A percentile compares a stretch with the other conserved stretches of the same genome.
phyloP scores from a whole-genome alignment of 1,140 invertebrate species.

The Leptoteleia sp. region DNA sequence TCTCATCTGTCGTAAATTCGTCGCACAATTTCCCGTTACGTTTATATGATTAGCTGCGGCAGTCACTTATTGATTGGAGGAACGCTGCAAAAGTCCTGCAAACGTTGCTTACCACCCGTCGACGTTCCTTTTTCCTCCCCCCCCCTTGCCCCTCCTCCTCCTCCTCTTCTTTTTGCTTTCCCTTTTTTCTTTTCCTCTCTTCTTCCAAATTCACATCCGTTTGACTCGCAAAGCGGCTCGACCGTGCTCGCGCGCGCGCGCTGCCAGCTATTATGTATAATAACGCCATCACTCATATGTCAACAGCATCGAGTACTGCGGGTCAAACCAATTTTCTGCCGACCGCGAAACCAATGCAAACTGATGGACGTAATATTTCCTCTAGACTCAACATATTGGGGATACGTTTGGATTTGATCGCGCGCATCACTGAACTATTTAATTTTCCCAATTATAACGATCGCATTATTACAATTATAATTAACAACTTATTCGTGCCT shows the following conservation, averaged over 20 bases:
- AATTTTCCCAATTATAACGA: constrained; percentile 54
- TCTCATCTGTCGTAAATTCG: constrained; percentile 29
- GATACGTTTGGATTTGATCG: constrained; percentile 69
- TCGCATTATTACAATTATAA: constrained; percentile 59
- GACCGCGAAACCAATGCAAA: constrained; percentile 67
- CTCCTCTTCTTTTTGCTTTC: too few species aligned
- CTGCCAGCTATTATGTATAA: constrained; percentile 64
- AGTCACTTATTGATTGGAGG: constrained; percentile 39
- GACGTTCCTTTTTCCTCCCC: too few species aligned
- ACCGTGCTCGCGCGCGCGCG: constrained; percentile 52
- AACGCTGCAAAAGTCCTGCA: constrained; percentile 21
- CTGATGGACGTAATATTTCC: constrained; percentile 75
- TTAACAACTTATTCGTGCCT: constrained; percentile 52
- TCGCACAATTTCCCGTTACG: constrained; percentile 13
- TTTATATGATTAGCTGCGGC: constrained; percentile 33
- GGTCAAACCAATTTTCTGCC: constrained; percentile 69
- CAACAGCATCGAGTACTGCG: constrained; percentile 68
- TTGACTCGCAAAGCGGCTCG: constrained; percentile 56
- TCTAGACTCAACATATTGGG: constrained; percentile 64
- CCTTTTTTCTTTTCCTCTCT: too few species aligned
- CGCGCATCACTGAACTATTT: constrained; percentile 55
- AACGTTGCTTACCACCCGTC: too few species aligned
- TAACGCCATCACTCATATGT: constrained; percentile 71
- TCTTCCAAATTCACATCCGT: constrained; percentile 34
- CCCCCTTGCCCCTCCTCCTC: too few species aligned